A percentile compares a stretch with the other conserved stretches of the same genome.
These are phyloP conservation scores for Aspidoscelis tigris DNA, from an alignment of 2,113 vertebrate genomes.

Conservation along the genomic window DNA sequence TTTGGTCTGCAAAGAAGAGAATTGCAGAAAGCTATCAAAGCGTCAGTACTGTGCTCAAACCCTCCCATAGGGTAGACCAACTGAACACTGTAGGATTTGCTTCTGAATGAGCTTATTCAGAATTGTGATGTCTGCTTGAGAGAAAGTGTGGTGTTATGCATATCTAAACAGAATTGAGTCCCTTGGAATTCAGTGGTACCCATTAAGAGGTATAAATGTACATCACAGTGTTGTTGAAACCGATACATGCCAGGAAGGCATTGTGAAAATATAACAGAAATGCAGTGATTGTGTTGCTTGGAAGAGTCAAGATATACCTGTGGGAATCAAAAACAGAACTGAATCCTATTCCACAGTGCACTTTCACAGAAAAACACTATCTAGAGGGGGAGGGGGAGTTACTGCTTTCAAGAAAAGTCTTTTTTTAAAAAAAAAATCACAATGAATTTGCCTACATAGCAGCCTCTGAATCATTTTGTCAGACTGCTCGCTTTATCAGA, in stretches of 20 bases:
- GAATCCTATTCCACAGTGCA: not conserved
- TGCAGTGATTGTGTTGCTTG: not conserved
- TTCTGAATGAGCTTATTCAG: not conserved
- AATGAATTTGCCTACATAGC: not conserved
- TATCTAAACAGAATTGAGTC: not conserved
- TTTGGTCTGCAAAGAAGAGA: not conserved
- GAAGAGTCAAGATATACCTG: not conserved
- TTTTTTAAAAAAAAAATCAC: not conserved
- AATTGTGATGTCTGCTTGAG: not conserved
- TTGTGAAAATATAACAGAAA: not conserved
- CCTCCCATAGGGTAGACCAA: not conserved
- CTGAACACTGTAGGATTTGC: not conserved
- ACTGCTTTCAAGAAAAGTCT: not conserved
- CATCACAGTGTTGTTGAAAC: not conserved
- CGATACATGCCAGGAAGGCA: not conserved
- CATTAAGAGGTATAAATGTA: not conserved
- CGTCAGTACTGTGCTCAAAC: not conserved
- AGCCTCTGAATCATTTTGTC: constrained; percentile 7
- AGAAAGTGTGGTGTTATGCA: not conserved
- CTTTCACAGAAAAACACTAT: not conserved
- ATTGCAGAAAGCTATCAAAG: not conserved
- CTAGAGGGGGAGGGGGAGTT: not conserved
- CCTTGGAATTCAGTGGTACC: not conserved
- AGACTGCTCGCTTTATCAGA: constrained; percentile 9
- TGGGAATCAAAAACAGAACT: not conserved